Evolutionary conservation across 2,113 vertebrate genomes (phyloP).

Genomic region (Nymphicus hollandicus): DNA sequence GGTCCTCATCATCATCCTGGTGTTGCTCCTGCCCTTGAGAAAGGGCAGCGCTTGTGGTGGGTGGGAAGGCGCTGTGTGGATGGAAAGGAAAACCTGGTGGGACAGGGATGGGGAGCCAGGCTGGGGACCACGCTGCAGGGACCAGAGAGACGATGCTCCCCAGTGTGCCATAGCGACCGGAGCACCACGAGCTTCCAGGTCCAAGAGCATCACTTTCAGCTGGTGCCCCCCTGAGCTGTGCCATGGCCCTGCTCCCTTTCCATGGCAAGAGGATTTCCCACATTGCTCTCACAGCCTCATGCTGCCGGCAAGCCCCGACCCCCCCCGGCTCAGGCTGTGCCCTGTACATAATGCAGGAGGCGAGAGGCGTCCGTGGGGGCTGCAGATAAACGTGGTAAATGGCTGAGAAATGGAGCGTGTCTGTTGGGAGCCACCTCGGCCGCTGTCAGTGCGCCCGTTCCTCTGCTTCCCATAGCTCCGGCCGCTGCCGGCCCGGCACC

Average conservation of each 20-base stretch:
- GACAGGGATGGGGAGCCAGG: too few relatives aligned
- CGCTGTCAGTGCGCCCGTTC: neutral
- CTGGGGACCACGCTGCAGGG: neutral
- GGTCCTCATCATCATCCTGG: neutral
- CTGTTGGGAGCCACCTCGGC: neutral
- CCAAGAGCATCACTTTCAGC: neutral
- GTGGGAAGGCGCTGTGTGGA: accelerated
- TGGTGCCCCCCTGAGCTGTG: accelerated
- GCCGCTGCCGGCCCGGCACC: neutral
- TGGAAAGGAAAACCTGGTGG: neutral
- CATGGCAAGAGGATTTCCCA: neutral
- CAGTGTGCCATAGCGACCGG: accelerated
- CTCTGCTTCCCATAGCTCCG: neutral
- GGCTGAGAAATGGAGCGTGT: constrained; percentile 46
- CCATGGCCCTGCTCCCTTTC: neutral
- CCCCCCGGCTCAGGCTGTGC: neutral
- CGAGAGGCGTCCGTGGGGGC: neutral
- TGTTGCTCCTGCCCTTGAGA: neutral
- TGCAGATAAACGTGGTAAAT: constrained; percentile 5
- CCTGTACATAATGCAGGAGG: constrained; percentile 41
- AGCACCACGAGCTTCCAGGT: accelerated
- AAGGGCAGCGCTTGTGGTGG: neutral
- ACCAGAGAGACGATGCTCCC: accelerated
- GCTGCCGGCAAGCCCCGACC: neutral
- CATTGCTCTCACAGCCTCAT: accelerated